Evolutionary conservation across 1,140 invertebrate genomes (phyloP), one percentile per base, ranked within the genome.

Genomic region (Bombus pascuorum): DNA sequence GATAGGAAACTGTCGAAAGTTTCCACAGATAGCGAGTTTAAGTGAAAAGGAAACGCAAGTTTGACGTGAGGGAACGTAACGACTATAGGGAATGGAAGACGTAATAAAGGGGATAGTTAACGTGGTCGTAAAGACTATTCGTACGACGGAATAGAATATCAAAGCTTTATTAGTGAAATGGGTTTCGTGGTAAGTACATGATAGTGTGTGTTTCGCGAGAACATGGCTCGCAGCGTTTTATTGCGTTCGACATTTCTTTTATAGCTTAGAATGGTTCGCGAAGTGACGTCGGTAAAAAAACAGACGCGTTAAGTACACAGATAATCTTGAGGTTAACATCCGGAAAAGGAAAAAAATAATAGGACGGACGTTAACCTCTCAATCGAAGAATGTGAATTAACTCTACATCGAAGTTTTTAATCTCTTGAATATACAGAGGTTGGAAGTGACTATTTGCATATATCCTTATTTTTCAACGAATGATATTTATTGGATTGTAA

Each of bases 101-200:
- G 80, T 12, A 66, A n/a, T 75, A 82, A 75, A 82, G n/a, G 47
- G 59, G 42, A 10, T 42, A 83, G 76, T 70, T 47, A 78, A 70
- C 34, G 62, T 8, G 28, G 25, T 83, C 62, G 81, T 77, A 83
- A 77, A 83, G 44, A 53, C 62, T 28, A 34, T 37, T 68, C 42
- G 22, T 47, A 66, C 18, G 44, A 57, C 1, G 18, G 34, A 57
- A 68, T 68, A 32, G 81, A 77, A 70, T 77, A 77, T 83, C 53
- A 76, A 76, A 68, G 59, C 32, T 76, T 53, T 76, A 68, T 83
- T 68, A 76, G 44, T 34, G 28, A 68, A 32, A 75, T 83, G 15
- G 32, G 32, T 3, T 34, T n/a, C 39, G 18, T 8, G 3, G 4
- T 6, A 8, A 25, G 12, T 2, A 22, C 8, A 22, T 28, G 34